These are phyloP conservation scores for Poeciliopsis occidentalis DNA, from an alignment of 2,113 vertebrate species.

Conservation along the genomic window DNA sequence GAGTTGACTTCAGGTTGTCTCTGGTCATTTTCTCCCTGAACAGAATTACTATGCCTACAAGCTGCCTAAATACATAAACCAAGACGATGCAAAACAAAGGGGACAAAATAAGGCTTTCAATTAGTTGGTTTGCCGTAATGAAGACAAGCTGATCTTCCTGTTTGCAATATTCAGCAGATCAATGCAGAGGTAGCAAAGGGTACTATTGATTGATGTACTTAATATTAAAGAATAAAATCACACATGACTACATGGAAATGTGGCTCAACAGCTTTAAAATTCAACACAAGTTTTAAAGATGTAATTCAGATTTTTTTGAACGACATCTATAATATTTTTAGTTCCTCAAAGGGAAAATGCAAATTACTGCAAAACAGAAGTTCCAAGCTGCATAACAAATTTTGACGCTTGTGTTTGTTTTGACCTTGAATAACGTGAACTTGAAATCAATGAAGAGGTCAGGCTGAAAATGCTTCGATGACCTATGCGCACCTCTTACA, in stretches of 20 bases:
- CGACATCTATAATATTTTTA: background rate
- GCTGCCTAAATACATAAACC: background rate
- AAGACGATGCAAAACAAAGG: background rate
- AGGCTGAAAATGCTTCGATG: conserved; percentile 1
- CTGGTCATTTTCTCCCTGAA: background rate
- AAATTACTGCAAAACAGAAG: background rate
- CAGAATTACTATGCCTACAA: background rate
- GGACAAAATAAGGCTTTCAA: background rate
- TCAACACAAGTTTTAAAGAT: background rate
- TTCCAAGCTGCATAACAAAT: conserved; percentile 5
- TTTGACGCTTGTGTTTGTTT: conserved; percentile 17
- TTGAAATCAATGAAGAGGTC: conserved; percentile 59
- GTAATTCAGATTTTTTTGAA: background rate
- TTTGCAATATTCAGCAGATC: background rate
- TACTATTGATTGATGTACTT: background rate
- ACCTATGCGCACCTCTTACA: background rate
- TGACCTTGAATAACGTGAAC: conserved; percentile 37
- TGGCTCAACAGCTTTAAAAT: background rate
- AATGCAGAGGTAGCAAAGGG: background rate
- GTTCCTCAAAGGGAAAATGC: background rate
- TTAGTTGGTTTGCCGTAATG: background rate
- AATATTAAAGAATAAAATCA: background rate
- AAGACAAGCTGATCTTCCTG: background rate
- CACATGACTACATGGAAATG: background rate
- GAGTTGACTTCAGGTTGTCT: background rate